Percentiles rank a stretch among this genome's conserved stretches.
Evolutionary conservation across 1,140 invertebrate species (phyloP).

Genomic region (Orussus abietinus): DNA sequence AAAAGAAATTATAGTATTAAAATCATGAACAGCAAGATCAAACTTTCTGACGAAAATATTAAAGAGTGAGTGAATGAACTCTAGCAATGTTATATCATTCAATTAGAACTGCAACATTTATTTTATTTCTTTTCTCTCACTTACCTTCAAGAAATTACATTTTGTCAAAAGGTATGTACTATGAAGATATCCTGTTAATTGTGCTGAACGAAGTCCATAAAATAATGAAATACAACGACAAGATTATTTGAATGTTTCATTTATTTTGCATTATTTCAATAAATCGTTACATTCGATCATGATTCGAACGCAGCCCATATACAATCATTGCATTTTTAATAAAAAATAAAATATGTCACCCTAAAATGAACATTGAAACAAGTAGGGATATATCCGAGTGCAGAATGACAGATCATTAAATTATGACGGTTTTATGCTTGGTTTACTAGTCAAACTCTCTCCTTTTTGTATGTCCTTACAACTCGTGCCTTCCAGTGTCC

Average conservation of each 20-base stretch:
- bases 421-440: slow-evolving; percentile 32
- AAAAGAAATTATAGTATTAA: slow-evolving; percentile 9
- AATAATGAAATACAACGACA: no score
- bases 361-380: slow-evolving; percentile 17
- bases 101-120: no score
- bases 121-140: no score
- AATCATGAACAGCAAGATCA: no score
- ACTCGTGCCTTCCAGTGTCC: slow-evolving; percentile 34
- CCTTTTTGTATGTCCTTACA: slow-evolving; percentile 41
- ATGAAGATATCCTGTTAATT: no score
- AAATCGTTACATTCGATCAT: slow-evolving; percentile 51
- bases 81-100: no score
- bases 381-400: slow-evolving; percentile 18
- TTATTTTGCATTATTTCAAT: slow-evolving; percentile 47
- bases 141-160: no score
- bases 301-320: slow-evolving; percentile 51
- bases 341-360: slow-evolving; percentile 39
- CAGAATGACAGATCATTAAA: slow-evolving; percentile 32
- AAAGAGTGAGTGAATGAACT: no score
- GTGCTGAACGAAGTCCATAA: no score
- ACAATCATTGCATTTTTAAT: slow-evolving; percentile 51
- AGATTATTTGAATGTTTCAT: slow-evolving; percentile 26
- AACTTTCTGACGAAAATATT: no score
- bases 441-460: slow-evolving; percentile 37
- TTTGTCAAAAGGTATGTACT: no score